Evolutionary conservation across 2,888 invertebrate genomes (phyloP).

Genomic region (Cephus sareptanus): DNA sequence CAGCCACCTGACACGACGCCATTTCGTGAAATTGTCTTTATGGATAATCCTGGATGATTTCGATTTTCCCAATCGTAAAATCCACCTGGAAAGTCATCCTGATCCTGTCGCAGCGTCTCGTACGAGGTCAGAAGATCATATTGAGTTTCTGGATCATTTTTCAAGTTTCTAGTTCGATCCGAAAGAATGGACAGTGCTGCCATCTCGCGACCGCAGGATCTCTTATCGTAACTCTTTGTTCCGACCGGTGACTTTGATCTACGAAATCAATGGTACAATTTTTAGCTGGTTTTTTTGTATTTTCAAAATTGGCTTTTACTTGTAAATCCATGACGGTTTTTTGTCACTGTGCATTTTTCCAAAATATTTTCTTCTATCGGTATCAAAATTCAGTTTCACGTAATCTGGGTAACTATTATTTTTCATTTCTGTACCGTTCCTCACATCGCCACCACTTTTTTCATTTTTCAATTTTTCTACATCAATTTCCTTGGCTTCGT

Average conservation of each 20-base stretch:
- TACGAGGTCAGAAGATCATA: not conserved
- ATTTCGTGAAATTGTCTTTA: not conserved
- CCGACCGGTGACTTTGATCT: not conserved
- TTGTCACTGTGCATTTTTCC: not conserved
- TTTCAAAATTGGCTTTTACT: too few relatives aligned
- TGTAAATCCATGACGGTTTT: too few relatives aligned
- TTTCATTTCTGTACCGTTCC: not conserved
- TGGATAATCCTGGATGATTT: conserved; percentile 11
- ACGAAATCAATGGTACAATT: too few relatives aligned
- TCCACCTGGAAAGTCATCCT: conserved; percentile 22
- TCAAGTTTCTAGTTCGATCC: not conserved
- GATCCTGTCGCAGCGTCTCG: not conserved
- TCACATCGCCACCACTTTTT: not conserved
- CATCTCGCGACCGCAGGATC: not conserved
- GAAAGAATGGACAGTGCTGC: not conserved
- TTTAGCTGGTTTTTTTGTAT: too few relatives aligned
- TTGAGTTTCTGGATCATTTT: not conserved
- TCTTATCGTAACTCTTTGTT: not conserved
- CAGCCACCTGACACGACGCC: not conserved
- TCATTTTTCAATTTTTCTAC: not conserved
- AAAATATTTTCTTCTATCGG: not conserved
- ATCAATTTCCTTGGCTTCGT: not conserved
- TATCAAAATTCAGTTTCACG: not conserved
- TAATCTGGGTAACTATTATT: not conserved
- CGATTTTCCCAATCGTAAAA: conserved; percentile 27